Conservation (phyloP, 1,140 invertebrate species). For the Platorchestia sp. region DNA sequence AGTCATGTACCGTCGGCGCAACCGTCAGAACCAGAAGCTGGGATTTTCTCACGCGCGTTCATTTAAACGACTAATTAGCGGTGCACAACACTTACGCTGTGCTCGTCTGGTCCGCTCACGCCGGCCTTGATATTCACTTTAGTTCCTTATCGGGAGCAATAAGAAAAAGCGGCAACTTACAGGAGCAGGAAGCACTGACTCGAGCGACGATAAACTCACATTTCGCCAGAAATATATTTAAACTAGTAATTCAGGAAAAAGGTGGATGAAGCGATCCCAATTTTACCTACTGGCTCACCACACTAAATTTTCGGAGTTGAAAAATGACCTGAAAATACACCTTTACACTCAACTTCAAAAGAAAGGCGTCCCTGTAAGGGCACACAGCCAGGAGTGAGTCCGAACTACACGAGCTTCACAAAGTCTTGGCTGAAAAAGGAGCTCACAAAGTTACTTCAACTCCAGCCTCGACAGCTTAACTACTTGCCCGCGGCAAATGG, state of each 20-base stretch:
- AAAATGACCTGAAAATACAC: not conserved
- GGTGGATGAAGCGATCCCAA: not conserved
- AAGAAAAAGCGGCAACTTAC: not conserved
- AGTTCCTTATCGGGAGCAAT: not conserved
- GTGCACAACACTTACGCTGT: not conserved
- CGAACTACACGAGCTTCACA: not conserved
- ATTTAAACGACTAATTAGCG: conserved; percentile 11
- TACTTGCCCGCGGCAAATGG: not conserved
- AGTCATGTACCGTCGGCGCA: not conserved
- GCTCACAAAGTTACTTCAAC: not conserved
- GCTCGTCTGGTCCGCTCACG: not conserved
- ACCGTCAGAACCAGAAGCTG: not conserved
- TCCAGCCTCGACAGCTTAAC: not conserved
- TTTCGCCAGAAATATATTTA: not conserved
- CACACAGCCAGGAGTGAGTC: not conserved
- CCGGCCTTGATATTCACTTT: not conserved
- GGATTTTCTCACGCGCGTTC: conserved; percentile 11
- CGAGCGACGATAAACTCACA: not conserved
- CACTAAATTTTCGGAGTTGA: not conserved
- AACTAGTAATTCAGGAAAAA: not conserved
- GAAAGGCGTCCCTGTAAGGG: not conserved
- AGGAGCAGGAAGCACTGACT: not conserved
- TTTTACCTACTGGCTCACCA: not conserved
- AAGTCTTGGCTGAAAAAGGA: not conserved
- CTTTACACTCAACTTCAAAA: not conserved